Conservation (phyloP, 2,888 invertebrate genomes). For the Platycheirus albimanus region DNA sequence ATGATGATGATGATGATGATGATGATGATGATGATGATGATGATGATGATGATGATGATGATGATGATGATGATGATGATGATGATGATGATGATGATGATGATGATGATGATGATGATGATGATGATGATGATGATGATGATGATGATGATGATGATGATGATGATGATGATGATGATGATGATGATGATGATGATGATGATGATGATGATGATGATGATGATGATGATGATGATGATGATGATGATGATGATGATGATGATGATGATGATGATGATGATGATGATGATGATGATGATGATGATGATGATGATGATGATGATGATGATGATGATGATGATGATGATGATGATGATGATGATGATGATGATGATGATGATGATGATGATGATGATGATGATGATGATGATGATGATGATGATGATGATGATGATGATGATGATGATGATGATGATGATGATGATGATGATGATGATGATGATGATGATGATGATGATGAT, state of each 20-base stretch:
- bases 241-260: background rate
- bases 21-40: slow-evolving; percentile 6
- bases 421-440: slow-evolving; percentile 22
- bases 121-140: slow-evolving; percentile 9
- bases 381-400: slow-evolving; percentile 26
- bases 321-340: slow-evolving; percentile 7
- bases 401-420: slow-evolving; percentile 22
- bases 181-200: slow-evolving; percentile 1
- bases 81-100: slow-evolving; percentile 7
- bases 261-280: slow-evolving; percentile 9
- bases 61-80: slow-evolving; percentile 4
- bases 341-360: slow-evolving; percentile 23
- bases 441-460: slow-evolving; percentile 25
- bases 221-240: slow-evolving; percentile 6
- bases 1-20: slow-evolving; percentile 8
- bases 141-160: slow-evolving; percentile 5
- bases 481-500: slow-evolving; percentile 26
- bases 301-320: slow-evolving; percentile 2
- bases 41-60: slow-evolving; percentile 6
- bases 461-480: slow-evolving; percentile 20
- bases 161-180: slow-evolving; percentile 9
- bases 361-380: slow-evolving; percentile 23
- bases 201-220: slow-evolving; percentile 9
- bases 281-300: slow-evolving; percentile 6
- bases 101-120: slow-evolving; percentile 4